phyloP scores from a whole-genome alignment of 2,113 vertebrate species.

The Saimiri boliviensis region DNA sequence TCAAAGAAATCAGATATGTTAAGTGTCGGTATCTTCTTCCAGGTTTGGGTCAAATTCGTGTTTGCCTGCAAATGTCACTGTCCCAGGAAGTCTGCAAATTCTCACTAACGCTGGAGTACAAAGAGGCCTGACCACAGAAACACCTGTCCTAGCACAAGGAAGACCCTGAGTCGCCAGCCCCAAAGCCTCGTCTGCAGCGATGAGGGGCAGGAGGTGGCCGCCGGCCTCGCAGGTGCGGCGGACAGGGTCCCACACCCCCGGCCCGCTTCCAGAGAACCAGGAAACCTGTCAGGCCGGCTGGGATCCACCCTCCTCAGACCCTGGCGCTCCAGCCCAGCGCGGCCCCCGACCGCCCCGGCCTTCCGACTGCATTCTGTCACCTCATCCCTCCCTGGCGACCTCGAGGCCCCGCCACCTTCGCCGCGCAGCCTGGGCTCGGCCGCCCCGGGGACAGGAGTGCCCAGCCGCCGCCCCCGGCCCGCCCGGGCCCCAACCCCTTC shows the following conservation, averaged over 20 bases:
- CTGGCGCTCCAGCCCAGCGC: too few species aligned
- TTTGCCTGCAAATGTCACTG: constrained; percentile 54
- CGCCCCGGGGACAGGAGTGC: not conserved
- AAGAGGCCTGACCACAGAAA: constrained; percentile 65
- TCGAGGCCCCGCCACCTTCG: not conserved
- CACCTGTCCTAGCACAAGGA: constrained; percentile 62
- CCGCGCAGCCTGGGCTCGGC: not conserved
- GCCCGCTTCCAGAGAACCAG: too few species aligned
- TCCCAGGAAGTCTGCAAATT: constrained; percentile 41
- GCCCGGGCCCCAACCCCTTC: not conserved
- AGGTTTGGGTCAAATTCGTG: constrained; percentile 32
- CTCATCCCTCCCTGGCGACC: constrained; percentile 24
- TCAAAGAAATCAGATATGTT: constrained; percentile 41
- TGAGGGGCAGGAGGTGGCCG: not conserved
- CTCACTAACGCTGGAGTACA: constrained; percentile 51
- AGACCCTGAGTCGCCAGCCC: not conserved
- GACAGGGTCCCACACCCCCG: not conserved
- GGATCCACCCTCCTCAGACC: too few species aligned
- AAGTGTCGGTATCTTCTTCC: constrained; percentile 22
- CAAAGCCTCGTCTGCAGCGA: not conserved
- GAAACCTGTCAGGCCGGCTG: too few species aligned
- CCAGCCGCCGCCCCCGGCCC: not conserved
- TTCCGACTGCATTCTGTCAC: constrained; percentile 22
- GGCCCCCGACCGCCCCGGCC: not conserved
- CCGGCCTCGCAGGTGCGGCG: not conserved